Conservation (phyloP, 2,888 invertebrate species). For the Eucriotettix oculatus region DNA sequence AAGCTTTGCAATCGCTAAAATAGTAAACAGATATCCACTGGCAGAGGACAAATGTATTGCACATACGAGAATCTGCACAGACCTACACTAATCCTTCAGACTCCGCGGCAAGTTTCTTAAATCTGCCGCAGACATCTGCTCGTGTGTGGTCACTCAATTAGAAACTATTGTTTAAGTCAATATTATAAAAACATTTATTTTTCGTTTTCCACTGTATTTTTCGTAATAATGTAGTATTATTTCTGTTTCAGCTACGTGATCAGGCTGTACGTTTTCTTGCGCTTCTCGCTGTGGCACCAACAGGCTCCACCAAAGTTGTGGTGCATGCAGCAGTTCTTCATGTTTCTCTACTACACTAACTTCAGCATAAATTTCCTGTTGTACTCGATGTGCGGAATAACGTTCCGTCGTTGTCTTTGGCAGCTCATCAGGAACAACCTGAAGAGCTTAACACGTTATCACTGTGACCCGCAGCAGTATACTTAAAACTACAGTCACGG, state of each 20-base stretch:
- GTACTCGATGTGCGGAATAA: constrained; percentile 43
- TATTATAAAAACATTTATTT: too few species aligned
- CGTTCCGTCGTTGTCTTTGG: constrained; percentile 36
- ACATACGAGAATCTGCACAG: too few species aligned
- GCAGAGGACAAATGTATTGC: too few species aligned
- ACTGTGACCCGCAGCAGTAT: constrained; percentile 22
- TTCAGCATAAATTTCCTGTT: constrained; percentile 46
- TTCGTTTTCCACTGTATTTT: too few species aligned
- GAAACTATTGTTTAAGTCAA: too few species aligned
- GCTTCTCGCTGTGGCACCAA: constrained; percentile 28
- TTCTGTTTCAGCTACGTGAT: constrained; percentile 30
- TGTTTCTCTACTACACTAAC: constrained; percentile 45
- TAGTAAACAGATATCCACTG: too few species aligned
- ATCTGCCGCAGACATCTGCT: too few species aligned
- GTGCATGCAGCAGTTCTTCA: constrained; percentile 39
- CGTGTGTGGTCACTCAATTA: too few species aligned
- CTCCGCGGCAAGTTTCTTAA: too few species aligned
- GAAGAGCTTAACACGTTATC: constrained; percentile 24
- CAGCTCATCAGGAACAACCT: constrained; percentile 31
- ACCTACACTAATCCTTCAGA: too few species aligned
- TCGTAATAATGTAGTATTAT: too few species aligned
- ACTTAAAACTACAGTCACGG: constrained; percentile 11
- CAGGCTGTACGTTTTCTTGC: constrained; percentile 32
- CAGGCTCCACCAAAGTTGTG: constrained; percentile 27
- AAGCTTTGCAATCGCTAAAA: too few species aligned